Percentiles rank a stretch among this genome's conserved stretches.
Conservation (phyloP, 2,888 invertebrate genomes). For the Lithophane socia region DNA sequence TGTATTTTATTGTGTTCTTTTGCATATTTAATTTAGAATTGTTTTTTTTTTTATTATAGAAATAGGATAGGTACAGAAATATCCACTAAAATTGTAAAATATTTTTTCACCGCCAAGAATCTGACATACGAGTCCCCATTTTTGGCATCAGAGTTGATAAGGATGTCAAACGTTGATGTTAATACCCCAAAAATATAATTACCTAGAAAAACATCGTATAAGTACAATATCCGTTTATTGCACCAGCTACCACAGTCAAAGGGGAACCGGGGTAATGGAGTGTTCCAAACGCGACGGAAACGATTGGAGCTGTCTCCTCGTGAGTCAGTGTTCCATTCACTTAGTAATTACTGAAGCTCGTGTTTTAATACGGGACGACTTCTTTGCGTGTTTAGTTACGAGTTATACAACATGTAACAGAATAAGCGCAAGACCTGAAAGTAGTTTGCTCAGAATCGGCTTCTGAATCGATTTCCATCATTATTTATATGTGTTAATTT, state of each 20-base stretch:
- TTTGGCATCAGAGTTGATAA: not conserved
- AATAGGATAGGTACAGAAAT: not conserved
- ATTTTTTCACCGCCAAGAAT: not conserved
- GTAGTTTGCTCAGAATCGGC: no score
- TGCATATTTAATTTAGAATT: not conserved
- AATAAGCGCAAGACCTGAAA: no score
- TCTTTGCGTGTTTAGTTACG: slow-evolving; percentile 12
- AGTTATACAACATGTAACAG: no score
- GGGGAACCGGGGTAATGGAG: slow-evolving; percentile 45
- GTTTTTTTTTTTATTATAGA: not conserved
- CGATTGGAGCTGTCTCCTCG: slow-evolving; percentile 50
- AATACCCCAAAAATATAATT: not conserved
- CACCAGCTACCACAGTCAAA: slow-evolving; percentile 28
- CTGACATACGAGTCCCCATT: no score
- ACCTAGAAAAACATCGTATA: not conserved
- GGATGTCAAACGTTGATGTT: not conserved
- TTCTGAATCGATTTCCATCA: no score
- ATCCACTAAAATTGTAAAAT: not conserved
- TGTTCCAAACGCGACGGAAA: slow-evolving; percentile 47
- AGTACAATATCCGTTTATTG: slow-evolving; percentile 5
- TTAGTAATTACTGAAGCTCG: slow-evolving; percentile 49
- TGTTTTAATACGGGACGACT: slow-evolving; percentile 25
- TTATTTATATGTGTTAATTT: no score
- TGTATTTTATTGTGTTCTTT: not conserved
- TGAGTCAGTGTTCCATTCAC: slow-evolving; percentile 42